phyloP scores from a whole-genome alignment of 2,113 vertebrate species.

The Puffinus mauretanicus region DNA sequence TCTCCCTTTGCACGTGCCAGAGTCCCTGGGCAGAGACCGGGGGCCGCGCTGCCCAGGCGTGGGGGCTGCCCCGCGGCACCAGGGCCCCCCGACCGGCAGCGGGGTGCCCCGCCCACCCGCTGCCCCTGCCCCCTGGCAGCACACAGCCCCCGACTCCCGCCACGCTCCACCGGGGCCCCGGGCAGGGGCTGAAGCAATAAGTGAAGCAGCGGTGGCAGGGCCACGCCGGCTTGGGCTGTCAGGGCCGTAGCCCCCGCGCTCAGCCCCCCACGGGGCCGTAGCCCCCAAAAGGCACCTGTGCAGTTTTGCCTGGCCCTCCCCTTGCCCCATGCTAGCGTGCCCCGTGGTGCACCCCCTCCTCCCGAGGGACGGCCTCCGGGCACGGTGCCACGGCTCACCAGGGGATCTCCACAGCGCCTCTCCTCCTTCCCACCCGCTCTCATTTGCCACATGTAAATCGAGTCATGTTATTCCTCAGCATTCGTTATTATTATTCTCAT shows the following conservation, averaged over 20 bases:
- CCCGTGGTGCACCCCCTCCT: not conserved
- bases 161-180: not conserved
- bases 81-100: not conserved
- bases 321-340: not conserved
- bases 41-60: not conserved
- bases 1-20: not conserved
- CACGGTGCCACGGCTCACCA: not conserved
- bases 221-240: fast-evolving
- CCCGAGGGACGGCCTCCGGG: not conserved
- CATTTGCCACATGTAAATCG: not conserved
- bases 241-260: not conserved
- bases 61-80: not conserved
- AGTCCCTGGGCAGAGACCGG: not conserved
- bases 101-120: not conserved
- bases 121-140: too few species aligned
- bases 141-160: not conserved
- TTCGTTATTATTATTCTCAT: constrained; percentile 27
- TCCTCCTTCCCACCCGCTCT: not conserved
- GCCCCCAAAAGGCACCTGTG: not conserved
- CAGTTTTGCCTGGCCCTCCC: not conserved
- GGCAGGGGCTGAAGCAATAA: not conserved
- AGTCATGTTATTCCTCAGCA: not conserved
- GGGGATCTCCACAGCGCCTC: not conserved
- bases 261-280: not conserved
- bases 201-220: not conserved